Conservation (phyloP, 2,888 invertebrate species). For the Dasysyrphus tricinctus region DNA sequence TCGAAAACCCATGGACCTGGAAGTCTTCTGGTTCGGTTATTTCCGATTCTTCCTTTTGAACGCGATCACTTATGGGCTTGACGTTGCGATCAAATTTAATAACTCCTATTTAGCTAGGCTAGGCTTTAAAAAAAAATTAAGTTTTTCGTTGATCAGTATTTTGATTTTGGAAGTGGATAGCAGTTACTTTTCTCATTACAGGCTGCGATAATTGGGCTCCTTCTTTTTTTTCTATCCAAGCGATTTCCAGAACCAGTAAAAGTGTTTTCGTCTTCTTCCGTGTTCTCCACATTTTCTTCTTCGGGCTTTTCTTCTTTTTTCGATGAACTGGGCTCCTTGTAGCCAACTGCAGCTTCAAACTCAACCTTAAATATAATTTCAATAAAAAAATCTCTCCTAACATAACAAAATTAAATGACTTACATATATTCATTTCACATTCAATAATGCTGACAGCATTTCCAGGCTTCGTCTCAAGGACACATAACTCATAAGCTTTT, state of each 20-base stretch:
- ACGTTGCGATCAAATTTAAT: too few species aligned
- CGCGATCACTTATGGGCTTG: too few species aligned
- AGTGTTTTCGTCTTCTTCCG: conserved; percentile 87
- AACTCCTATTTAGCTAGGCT: too few species aligned
- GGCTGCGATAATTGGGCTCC: conserved; percentile 82
- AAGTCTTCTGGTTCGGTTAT: too few species aligned
- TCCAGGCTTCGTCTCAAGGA: too few species aligned
- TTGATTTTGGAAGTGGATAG: too few species aligned
- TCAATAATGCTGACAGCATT: conserved; percentile 99
- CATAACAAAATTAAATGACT: conserved; percentile 85
- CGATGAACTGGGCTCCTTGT: conserved; percentile 90
- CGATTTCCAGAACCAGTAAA: conserved; percentile 93
- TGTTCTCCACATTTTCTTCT: conserved; percentile 78
- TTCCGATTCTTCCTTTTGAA: too few species aligned
- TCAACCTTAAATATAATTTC: conserved; percentile 88
- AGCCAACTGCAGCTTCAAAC: conserved; percentile 98
- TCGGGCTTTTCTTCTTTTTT: conserved; percentile 70
- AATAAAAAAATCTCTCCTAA: neutral
- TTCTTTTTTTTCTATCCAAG: conserved; percentile 93
- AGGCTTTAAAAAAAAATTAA: conserved; percentile 84
- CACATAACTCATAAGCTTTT: conserved; percentile 96
- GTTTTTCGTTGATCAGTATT: neutral
- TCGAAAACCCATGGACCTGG: conserved; percentile 88
- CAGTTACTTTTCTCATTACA: conserved; percentile 79
- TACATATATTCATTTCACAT: conserved; percentile 99